phyloP scores from a whole-genome alignment of 2,888 invertebrate species.

The Philereme vetulata region DNA sequence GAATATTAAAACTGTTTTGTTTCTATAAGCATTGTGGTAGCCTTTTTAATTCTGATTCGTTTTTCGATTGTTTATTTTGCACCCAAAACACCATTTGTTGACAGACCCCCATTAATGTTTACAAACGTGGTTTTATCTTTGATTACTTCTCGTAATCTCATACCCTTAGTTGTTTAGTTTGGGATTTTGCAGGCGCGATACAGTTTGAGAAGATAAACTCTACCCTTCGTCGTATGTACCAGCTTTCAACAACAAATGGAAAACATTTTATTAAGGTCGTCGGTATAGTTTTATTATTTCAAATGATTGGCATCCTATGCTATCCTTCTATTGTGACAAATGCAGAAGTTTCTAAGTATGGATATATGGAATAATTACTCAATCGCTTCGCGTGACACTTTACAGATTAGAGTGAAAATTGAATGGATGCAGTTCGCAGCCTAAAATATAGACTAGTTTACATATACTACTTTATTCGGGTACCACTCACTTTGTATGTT shows the following conservation, averaged over 20 bases:
- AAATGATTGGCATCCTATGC: too few relatives aligned
- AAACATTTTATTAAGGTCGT: too few relatives aligned
- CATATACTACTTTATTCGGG: too few relatives aligned
- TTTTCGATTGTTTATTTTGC: background rate
- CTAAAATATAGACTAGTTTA: too few relatives aligned
- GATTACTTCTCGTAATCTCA: slow-evolving; percentile 48
- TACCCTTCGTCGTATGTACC: slow-evolving; percentile 12
- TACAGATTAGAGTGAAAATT: too few relatives aligned
- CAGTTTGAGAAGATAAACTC: slow-evolving; percentile 47
- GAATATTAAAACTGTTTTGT: slow-evolving; percentile 24
- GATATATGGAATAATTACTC: too few relatives aligned
- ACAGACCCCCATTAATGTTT: slow-evolving; percentile 40
- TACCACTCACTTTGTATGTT: too few relatives aligned
- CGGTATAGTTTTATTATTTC: too few relatives aligned
- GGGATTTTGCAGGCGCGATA: slow-evolving; percentile 47
- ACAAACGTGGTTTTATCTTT: slow-evolving; percentile 49
- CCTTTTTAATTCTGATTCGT: background rate
- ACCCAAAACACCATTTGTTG: slow-evolving; percentile 25
- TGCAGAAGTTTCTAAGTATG: too few relatives aligned
- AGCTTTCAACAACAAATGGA: background rate
- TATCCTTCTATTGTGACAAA: too few relatives aligned
- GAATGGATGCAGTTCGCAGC: too few relatives aligned
- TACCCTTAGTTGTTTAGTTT: slow-evolving; percentile 49
- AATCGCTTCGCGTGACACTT: too few relatives aligned
- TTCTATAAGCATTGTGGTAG: slow-evolving; percentile 1